Percentiles rank a stretch among this genome's conserved stretches.
Conservation (phyloP, 2,797 vertebrate species). For the Rhynchotus rufescens region DNA sequence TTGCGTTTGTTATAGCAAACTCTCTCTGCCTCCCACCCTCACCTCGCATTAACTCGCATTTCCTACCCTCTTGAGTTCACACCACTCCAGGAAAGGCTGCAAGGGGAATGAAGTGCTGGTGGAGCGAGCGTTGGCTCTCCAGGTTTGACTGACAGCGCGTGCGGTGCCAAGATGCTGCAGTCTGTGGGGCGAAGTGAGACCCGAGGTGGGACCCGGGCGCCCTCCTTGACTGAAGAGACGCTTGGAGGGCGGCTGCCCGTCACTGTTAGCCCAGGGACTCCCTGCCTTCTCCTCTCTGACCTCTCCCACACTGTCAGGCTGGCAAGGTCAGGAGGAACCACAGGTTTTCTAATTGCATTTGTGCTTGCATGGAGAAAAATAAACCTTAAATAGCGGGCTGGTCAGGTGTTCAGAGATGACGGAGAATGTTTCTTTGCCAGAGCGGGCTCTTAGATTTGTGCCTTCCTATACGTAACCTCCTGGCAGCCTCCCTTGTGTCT, state of each 20-base stretch:
- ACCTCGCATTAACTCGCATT: slow-evolving; percentile 36
- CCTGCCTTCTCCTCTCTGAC: slow-evolving; percentile 49
- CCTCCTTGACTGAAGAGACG: slow-evolving; percentile 57
- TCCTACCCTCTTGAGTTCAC: slow-evolving; percentile 3
- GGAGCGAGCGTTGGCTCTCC: slow-evolving; percentile 51
- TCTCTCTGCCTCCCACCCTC: not conserved
- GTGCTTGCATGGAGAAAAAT: slow-evolving; percentile 27
- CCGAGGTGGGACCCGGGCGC: not conserved
- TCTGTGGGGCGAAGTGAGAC: slow-evolving; percentile 50
- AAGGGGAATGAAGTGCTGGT: not conserved
- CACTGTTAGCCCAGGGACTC: slow-evolving; percentile 36
- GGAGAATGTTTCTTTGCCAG: slow-evolving; percentile 10
- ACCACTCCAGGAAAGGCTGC: not conserved
- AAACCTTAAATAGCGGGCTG: slow-evolving; percentile 44
- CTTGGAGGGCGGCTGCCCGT: slow-evolving; percentile 12
- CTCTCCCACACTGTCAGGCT: slow-evolving; percentile 64
- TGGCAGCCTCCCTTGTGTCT: slow-evolving; percentile 16
- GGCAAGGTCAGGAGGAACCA: slow-evolving; percentile 65
- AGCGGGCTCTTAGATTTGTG: slow-evolving; percentile 29
- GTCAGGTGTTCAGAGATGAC: not conserved
- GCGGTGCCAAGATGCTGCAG: not conserved
- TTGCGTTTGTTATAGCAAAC: slow-evolving; percentile 38
- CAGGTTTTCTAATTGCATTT: slow-evolving; percentile 70
- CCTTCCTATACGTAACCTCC: not conserved
- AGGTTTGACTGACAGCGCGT: slow-evolving; percentile 56